Evolutionary conservation across 2,888 invertebrate species (phyloP).

Genomic region (Cotesia congregata): DNA sequence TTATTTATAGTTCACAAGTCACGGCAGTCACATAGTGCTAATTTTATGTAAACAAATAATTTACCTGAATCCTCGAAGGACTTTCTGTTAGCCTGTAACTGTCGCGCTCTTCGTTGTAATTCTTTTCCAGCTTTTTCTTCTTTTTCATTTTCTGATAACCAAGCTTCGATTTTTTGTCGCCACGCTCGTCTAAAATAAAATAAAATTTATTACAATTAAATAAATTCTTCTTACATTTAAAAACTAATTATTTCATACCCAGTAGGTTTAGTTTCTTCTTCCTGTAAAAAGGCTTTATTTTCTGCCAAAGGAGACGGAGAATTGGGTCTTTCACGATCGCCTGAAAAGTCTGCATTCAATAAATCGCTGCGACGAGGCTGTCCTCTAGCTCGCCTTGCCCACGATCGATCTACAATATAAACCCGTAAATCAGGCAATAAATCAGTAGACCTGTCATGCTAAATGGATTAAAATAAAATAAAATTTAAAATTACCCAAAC

Average conservation of each 20-base stretch:
- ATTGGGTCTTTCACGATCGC: constrained; percentile 80
- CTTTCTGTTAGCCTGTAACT: constrained; percentile 80
- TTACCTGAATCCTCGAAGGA: constrained; percentile 89
- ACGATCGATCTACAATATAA: constrained; percentile 81
- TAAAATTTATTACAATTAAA: constrained; percentile 7
- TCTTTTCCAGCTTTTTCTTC: constrained; percentile 83
- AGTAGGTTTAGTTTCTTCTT: constrained; percentile 75
- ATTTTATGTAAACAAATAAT: neutral
- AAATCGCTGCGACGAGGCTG: constrained; percentile 85
- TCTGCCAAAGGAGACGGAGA: constrained; percentile 78
- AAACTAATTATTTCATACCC: constrained; percentile 65
- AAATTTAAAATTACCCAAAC: constrained; percentile 75
- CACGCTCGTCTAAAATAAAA: constrained; percentile 77
- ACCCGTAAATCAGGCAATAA: too few relatives aligned
- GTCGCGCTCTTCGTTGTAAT: constrained; percentile 76
- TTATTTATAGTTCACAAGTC: too few relatives aligned
- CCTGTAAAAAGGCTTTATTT: constrained; percentile 71
- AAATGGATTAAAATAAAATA: constrained; percentile 4
- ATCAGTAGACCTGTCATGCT: too few relatives aligned
- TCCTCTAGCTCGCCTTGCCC: constrained; percentile 85
- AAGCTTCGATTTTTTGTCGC: constrained; percentile 92
- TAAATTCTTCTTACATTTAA: constrained; percentile 19
- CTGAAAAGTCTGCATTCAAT: constrained; percentile 79
- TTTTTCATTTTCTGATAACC: constrained; percentile 89
- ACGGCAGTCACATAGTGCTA: too few relatives aligned